Percentiles rank a stretch among this genome's conserved stretches.
These are phyloP conservation scores for Kradibia gibbosae DNA, from an alignment of 1,140 invertebrate species.

Conservation along the genomic window DNA sequence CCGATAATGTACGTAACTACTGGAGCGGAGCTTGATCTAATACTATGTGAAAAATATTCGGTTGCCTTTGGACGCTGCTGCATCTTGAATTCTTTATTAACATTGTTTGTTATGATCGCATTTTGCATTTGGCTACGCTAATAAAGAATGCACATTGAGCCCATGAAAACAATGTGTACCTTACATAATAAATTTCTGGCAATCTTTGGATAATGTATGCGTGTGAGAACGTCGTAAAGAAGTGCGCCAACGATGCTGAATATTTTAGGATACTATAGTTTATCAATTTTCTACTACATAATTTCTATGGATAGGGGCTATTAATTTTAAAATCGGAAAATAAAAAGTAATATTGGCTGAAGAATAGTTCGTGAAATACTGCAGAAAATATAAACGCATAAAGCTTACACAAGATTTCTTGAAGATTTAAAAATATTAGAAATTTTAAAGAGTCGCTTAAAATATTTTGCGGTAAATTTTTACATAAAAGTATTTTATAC, in stretches of 20 bases:
- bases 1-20: constrained; percentile 5
- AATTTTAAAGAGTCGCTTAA: neutral
- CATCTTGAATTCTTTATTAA: neutral
- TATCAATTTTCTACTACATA: neutral
- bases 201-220: neutral
- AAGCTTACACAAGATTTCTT: neutral
- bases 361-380: constrained; percentile 3
- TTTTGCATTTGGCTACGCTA: neutral
- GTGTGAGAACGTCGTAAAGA: neutral
- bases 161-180: neutral
- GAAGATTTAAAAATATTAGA: neutral
- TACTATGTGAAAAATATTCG: constrained; percentile 37
- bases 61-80: neutral
- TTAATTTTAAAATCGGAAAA: neutral
- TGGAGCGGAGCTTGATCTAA: neutral
- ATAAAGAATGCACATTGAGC: neutral
- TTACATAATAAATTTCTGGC: neutral
- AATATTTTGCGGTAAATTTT: no score
- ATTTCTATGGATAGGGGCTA: neutral
- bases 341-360: neutral
- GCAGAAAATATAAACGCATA: neutral
- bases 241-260: neutral
- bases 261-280: neutral
- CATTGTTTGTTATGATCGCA: neutral
- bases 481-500: no score